These are phyloP conservation scores for Chionodraco myersi DNA, from an alignment of 2,113 vertebrate genomes.

Conservation along the genomic window DNA sequence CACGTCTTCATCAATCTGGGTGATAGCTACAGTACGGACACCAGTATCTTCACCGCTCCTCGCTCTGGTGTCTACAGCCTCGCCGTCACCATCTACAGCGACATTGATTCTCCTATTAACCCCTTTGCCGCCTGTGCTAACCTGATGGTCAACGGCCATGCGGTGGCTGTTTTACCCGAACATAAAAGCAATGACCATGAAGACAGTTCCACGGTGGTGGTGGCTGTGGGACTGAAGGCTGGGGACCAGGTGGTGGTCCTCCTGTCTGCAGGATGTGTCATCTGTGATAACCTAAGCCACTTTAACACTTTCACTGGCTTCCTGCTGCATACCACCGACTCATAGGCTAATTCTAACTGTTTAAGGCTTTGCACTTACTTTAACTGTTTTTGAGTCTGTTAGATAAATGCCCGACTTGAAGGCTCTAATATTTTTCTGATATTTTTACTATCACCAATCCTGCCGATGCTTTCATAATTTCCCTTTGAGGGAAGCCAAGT, in stretches of 20 bases:
- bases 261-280: slow-evolving; percentile 56
- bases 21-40: slow-evolving; percentile 49
- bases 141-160: slow-evolving; percentile 65
- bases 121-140: slow-evolving; percentile 53
- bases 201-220: slow-evolving; percentile 69
- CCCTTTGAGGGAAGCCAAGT: neutral
- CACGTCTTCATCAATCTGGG: slow-evolving; percentile 78
- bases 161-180: neutral
- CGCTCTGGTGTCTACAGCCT: slow-evolving; percentile 80
- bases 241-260: slow-evolving; percentile 65
- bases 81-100: slow-evolving; percentile 75
- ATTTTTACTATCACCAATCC: neutral
- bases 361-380: neutral
- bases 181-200: slow-evolving; percentile 29
- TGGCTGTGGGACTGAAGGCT: slow-evolving; percentile 57
- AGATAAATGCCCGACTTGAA: slow-evolving; percentile 7
- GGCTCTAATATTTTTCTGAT: neutral
- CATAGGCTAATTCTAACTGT: neutral
- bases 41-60: slow-evolving; percentile 72
- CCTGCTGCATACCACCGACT: slow-evolving; percentile 76
- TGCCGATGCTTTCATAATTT: neutral
- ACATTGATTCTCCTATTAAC: neutral
- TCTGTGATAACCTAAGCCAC: slow-evolving; percentile 74
- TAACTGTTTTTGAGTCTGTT: slow-evolving; percentile 3
- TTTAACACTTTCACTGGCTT: slow-evolving; percentile 82